Evolutionary conservation across 2,797 vertebrate genomes (phyloP), one percentile per base, ranked within the genome.

Genomic region (Sebastes hopkinsi): DNA sequence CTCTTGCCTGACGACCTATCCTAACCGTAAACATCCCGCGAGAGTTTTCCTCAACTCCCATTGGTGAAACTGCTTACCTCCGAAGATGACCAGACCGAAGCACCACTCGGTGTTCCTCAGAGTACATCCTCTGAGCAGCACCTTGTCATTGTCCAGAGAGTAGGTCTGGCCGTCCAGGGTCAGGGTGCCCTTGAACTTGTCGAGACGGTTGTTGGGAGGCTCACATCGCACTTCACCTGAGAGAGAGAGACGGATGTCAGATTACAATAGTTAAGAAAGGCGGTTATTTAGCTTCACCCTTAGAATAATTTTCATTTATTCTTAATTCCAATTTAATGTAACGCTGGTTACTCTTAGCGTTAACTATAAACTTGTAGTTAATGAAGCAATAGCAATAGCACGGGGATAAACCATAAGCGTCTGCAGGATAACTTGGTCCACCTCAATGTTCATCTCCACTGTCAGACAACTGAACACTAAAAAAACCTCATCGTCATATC

Each of bases 81-180:
- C 97, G 69, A 97, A 99, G 87, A 99, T 89, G 61, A 99, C 98
- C 0, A 99, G 92, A 4, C 98, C 98, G 9, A 96, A 99, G 93
- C 98, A 99, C 98, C 98, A 99, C 3, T 98, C 97, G 0, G 98
- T 99, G 95, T 99, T 99, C 87, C 97, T 96, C 67, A 99, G 94
- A 0, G 96, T 96, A 68, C 98, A 99, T 74, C 98, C 98, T 62
- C 98, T 92, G 46, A 99, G 96, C 82, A 99, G 92, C 77, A 99
- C 93, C 90, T 96, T 97, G 72, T 98, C 97, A 1, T 97, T 97
- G 91, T 98, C 96, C 92, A 99, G 85, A 42, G 95, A 14, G 22
- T 96, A 96, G 1, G 80, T 93, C n/a, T 96, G 87, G 13, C 88
- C 94, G 2, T 83, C 32, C 77, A 96, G 87, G 13, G 30, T 91